Evolutionary conservation across 2,113 vertebrate species (phyloP).

Genomic region (Rhegmatorhina hoffmannsi): DNA sequence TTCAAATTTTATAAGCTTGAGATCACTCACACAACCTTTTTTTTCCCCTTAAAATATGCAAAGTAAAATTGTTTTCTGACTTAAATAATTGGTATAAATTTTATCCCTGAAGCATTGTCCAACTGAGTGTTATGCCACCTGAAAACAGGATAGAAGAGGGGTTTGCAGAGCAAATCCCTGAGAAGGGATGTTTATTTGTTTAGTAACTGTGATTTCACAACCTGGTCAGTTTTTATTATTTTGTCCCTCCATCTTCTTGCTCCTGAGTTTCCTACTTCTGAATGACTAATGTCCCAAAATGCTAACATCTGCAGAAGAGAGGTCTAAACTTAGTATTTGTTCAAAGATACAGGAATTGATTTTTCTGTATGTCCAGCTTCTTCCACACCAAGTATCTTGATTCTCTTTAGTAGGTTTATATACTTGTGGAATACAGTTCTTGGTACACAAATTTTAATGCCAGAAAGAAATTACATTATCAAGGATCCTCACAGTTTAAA

Average conservation of each 20-base stretch:
- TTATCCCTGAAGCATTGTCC: neutral
- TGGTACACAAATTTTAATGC: neutral
- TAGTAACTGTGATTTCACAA: neutral
- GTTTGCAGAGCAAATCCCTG: neutral
- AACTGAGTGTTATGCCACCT: neutral
- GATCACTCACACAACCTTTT: neutral
- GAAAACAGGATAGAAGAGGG: neutral
- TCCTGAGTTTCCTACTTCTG: neutral
- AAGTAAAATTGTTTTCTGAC: constrained; percentile 17
- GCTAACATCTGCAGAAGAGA: neutral
- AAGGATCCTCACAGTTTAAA: neutral
- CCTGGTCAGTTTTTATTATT: neutral
- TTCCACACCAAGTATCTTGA: neutral
- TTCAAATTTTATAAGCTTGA: constrained; percentile 16
- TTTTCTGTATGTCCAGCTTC: neutral
- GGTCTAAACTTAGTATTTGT: neutral
- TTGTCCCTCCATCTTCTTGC: neutral
- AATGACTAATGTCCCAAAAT: neutral
- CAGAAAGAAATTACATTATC: neutral
- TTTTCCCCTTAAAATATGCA: neutral
- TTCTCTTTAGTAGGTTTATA: neutral
- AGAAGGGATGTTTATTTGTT: neutral
- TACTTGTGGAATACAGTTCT: neutral
- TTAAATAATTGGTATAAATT: neutral
- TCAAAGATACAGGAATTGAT: neutral